Base-by-base conservation (phyloP, 2,113 vertebrate genomes). In the Dendrocopos noguchii region DNA sequence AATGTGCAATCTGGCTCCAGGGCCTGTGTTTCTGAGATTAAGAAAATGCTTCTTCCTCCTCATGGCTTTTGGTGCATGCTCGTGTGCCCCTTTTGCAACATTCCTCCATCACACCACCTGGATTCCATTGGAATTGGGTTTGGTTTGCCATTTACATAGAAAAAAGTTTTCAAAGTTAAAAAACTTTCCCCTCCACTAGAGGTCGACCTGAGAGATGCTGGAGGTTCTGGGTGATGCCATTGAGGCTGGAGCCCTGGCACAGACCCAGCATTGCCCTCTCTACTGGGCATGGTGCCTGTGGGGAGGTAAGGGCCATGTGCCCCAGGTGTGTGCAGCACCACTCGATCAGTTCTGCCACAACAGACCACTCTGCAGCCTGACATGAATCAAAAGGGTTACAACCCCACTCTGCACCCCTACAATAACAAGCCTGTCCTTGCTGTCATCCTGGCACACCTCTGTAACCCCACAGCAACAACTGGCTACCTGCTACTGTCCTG, bases 51-150 rank as follows among this genome's bases (percentile, higher is more conserved):
- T 0, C 0, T 31, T 90, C 17, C 21, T 53, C 20, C 4, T 81
- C 3, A 0, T 1, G 2, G 71, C 12, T 72, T 72, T 57, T 12
- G 3, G 6, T 4, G 17, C 0, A 0, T 25, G 13, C 33, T 66
- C 53, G 15, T 2, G 0, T 34, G 17, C 12, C 6, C 12, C 31
- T 78, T 65, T 25, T 28, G 33, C 55, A 55, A 52, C 31, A 78
- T 22, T 9, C 3, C 2, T 88, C 36, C 15, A 4, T 17, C 6
- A 1, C 19, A 11, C 4, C 19, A 6, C 21, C 25, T 52, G 25
- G 31, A 72, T 80, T 56, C 29, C 16, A 18, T 52, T 33, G 24
- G 31, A 50, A 50, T 47, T 17, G 3, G 25, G 8, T 33, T 80
- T 24, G 3, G 8, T 75, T 27, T 55, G 56, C 47, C 9, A 4